phyloP scores from a whole-genome alignment of 2,888 invertebrate genomes.

The Philereme vetulata region DNA sequence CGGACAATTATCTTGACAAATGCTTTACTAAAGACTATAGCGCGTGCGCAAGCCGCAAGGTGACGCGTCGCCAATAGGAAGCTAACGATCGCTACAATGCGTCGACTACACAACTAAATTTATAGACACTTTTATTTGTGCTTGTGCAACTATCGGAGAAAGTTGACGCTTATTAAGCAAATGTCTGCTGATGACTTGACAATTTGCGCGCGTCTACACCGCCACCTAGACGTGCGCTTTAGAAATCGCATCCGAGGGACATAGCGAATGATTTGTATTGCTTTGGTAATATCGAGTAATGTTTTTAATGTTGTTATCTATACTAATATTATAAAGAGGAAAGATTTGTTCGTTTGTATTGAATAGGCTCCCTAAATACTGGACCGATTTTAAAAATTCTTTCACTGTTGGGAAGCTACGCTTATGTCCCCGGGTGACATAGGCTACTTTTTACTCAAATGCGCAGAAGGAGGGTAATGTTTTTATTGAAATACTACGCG shows the following conservation, averaged over 20 bases:
- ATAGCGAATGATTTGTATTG: slow-evolving; percentile 21
- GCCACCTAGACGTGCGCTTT: slow-evolving; percentile 25
- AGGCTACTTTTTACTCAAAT: too few species aligned
- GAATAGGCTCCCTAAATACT: too few species aligned
- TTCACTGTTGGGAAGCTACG: too few species aligned
- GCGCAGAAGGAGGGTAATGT: too few species aligned
- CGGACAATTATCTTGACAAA: slow-evolving; percentile 78
- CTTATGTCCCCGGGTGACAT: too few species aligned
- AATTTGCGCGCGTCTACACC: slow-evolving; percentile 28
- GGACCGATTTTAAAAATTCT: too few species aligned
- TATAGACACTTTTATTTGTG: slow-evolving; percentile 56
- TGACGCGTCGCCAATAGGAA: slow-evolving; percentile 64
- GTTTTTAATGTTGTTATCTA: slow-evolving; percentile 25
- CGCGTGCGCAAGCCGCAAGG: slow-evolving; percentile 55
- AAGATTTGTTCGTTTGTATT: too few species aligned
- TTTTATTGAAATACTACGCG: too few species aligned
- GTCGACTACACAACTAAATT: slow-evolving; percentile 55
- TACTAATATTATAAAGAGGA: too few species aligned
- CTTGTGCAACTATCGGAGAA: slow-evolving; percentile 42
- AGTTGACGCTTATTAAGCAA: slow-evolving; percentile 35
- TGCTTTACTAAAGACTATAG: slow-evolving; percentile 52
- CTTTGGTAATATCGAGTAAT: slow-evolving; percentile 16
- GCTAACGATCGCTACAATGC: slow-evolving; percentile 67
- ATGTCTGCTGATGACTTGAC: slow-evolving; percentile 40
- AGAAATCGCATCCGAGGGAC: slow-evolving; percentile 30